Base-by-base conservation (phyloP, 2,888 invertebrate genomes). In the Ellobium chinense region DNA sequence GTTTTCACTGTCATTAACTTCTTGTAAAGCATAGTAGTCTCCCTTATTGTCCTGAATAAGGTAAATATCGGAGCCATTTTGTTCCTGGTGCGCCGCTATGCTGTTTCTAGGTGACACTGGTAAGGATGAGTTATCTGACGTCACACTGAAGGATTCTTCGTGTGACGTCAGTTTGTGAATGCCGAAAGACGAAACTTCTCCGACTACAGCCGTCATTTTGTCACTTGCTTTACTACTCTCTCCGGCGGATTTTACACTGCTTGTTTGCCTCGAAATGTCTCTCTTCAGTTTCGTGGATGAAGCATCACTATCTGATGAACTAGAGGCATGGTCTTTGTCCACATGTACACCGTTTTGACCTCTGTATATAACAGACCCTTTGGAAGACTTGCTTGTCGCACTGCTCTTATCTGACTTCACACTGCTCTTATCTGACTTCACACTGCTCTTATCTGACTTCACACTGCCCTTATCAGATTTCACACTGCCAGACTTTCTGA, bases 1-100 rank as follows among this genome's bases (percentile, higher is more conserved):
- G 12, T 3, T 21, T 18, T 24, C 18, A 4, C 27, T 29, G 9
- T 39, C 37, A 39, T 9, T 39, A 14, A 80, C 58, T 69, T 83
- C 83, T 54, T 83, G 79, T 66, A 83, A 68, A 46, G 81, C 81
- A 46, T 80, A 83, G 12, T 66, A 54, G 56, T 83, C 83, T 2
- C 83, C 83, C 18, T 69, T 63, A 0, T 63, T 34, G 62, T 83
- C 83, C 18, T 76, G 81, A 39, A 81, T 79, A 21, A 83, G 73
- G 56, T 79, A 83, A 12, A 81, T 73, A 18, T 83, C 81, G 1
- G 62, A 65, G 3, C 46, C 65, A 63, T 70, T 58, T 46, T 78
- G 70, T 29, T 56, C 46, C 14, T 39, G 27, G 9, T 37, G 14
- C 29, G 27, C 31, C 18, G 29, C 36, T 24, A 21, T 66, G 62